phyloP scores from a whole-genome alignment of 2,888 invertebrate genomes.

The Dendrolimus houi region DNA sequence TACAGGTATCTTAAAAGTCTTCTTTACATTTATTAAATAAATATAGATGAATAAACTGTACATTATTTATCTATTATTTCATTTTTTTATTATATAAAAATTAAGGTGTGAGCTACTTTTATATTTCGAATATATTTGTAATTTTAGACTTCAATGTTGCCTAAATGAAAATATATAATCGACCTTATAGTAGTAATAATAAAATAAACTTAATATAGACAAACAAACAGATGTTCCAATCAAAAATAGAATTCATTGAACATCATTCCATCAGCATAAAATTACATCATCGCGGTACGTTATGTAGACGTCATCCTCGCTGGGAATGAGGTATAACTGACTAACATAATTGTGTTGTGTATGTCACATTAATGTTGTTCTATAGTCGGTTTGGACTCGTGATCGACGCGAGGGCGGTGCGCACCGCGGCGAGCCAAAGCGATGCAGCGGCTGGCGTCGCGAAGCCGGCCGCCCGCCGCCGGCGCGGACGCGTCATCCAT shows the following conservation, averaged over 20 bases:
- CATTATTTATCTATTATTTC: too few species aligned
- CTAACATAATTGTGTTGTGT: conserved; percentile 29
- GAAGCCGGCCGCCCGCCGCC: conserved; percentile 13
- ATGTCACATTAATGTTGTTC: conserved; percentile 18
- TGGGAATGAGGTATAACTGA: conserved; percentile 29
- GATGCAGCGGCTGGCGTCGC: conserved; percentile 20
- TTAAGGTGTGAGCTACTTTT: too few species aligned
- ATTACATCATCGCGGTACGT: conserved; percentile 47
- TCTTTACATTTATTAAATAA: too few species aligned
- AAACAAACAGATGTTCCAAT: too few species aligned
- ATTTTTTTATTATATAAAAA: too few species aligned
- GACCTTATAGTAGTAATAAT: too few species aligned
- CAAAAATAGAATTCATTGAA: conserved; percentile 26
- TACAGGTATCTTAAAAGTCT: too few species aligned
- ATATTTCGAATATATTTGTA: too few species aligned
- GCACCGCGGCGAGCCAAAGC: conserved; percentile 38
- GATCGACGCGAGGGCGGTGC: conserved; percentile 21
- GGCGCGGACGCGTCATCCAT: conserved; percentile 64
- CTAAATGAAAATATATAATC: too few species aligned
- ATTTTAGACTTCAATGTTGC: too few species aligned
- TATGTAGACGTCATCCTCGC: conserved; percentile 38
- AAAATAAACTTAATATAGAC: too few species aligned
- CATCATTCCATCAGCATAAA: conserved; percentile 29
- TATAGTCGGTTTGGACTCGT: conserved; percentile 29
- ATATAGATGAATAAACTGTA: too few species aligned